phyloP scores from a whole-genome alignment of 2,888 invertebrate species.

The Drepana falcataria region DNA sequence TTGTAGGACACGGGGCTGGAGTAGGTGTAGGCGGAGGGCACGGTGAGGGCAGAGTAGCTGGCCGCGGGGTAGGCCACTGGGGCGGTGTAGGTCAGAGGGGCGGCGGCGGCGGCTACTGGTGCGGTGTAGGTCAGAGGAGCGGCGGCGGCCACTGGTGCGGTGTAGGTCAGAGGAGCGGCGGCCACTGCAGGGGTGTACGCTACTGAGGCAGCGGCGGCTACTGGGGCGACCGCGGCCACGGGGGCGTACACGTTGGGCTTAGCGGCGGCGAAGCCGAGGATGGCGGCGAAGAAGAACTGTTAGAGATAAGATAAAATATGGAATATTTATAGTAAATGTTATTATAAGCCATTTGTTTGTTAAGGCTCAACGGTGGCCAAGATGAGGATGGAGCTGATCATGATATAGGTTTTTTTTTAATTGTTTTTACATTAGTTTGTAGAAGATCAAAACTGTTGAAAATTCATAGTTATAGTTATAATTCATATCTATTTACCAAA shows the following conservation, averaged over 20 bases:
- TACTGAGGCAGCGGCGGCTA: conserved; percentile 6
- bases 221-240: conserved; percentile 6
- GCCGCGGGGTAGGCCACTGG: conserved; percentile 4
- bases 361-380: too few relatives aligned
- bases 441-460: too few relatives aligned
- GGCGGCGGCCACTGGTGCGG: conserved; percentile 1
- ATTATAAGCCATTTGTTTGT: too few relatives aligned
- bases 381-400: too few relatives aligned
- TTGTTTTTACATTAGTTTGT: too few relatives aligned
- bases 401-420: too few relatives aligned
- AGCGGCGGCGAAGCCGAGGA: conserved; percentile 19
- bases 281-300: conserved; percentile 5
- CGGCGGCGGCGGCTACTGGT: not conserved
- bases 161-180: conserved; percentile 4
- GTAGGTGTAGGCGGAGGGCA: not conserved
- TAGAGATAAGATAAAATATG: not conserved
- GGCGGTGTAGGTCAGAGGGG: conserved; percentile 6
- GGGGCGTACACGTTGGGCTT: conserved; percentile 11
- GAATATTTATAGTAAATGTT: too few relatives aligned
- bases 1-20: not conserved
- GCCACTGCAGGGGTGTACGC: conserved; percentile 4
- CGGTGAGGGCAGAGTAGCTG: conserved; percentile 1
- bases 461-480: too few relatives aligned
- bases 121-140: conserved; percentile 4
- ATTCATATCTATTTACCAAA: too few relatives aligned